phyloP scores from a whole-genome alignment of 2,113 vertebrate species.

The Leptobrachium ailaonicum region DNA sequence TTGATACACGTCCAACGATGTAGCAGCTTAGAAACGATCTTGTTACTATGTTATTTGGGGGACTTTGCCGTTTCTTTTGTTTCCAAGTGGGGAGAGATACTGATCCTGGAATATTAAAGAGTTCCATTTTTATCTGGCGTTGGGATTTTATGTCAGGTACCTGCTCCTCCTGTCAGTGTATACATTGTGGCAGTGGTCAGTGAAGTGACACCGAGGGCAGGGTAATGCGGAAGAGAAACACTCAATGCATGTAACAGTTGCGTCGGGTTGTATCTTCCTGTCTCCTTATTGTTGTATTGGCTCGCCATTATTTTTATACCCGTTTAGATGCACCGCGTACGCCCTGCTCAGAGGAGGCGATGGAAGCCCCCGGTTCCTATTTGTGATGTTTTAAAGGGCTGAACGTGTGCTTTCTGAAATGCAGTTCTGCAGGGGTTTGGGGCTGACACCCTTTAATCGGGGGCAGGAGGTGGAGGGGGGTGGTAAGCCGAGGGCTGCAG shows the following conservation, averaged over 20 bases:
- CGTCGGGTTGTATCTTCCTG: neutral
- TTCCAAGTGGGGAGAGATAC: too few relatives aligned
- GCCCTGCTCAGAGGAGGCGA: neutral
- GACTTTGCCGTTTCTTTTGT: too few relatives aligned
- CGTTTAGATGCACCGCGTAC: conserved; percentile 2
- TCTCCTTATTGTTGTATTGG: neutral
- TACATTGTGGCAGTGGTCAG: too few relatives aligned
- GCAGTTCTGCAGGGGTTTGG: conserved; percentile 51
- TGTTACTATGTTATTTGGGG: too few relatives aligned
- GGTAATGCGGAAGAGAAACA: neutral
- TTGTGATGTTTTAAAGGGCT: conserved; percentile 50
- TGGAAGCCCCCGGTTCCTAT: conserved; percentile 33
- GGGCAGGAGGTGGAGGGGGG: conserved; percentile 33
- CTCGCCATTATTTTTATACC: neutral
- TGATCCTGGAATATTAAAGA: too few relatives aligned
- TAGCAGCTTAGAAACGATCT: too few relatives aligned
- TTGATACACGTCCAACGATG: too few relatives aligned
- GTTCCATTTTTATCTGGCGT: too few relatives aligned
- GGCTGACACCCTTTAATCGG: conserved; percentile 58
- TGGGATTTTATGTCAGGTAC: too few relatives aligned
- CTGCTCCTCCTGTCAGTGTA: too few relatives aligned
- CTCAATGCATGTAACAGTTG: neutral
- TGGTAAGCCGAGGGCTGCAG: conserved; percentile 60
- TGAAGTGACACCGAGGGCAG: too few relatives aligned
- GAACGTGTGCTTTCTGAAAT: conserved; percentile 52